These are phyloP conservation scores for Lanius collurio DNA, from an alignment of 2,113 vertebrate genomes.

Conservation along the genomic window DNA sequence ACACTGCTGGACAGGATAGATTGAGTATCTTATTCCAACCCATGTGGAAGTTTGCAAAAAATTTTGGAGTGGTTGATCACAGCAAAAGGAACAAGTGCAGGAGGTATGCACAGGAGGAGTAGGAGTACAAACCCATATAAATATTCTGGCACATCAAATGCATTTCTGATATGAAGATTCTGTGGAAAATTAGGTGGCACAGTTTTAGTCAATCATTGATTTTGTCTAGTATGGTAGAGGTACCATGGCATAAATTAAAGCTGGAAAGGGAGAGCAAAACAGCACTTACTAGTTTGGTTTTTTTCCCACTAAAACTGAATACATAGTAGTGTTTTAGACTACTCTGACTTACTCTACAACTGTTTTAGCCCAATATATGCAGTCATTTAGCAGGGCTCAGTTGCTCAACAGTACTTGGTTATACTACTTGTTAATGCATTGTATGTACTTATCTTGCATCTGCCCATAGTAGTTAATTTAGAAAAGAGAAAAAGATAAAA, in stretches of 20 bases:
- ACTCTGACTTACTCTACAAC: not conserved
- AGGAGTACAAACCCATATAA: not conserved
- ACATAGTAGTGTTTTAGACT: not conserved
- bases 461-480: not conserved
- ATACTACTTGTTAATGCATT: not conserved
- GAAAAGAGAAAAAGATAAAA: not conserved
- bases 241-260: not conserved
- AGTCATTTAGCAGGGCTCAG: not conserved
- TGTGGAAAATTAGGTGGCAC: not conserved
- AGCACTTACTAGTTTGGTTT: not conserved
- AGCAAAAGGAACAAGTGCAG: constrained; percentile 13
- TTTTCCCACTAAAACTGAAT: not conserved
- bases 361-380: not conserved
- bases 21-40: not conserved
- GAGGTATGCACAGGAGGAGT: not conserved
- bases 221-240: not conserved
- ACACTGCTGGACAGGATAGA: not conserved
- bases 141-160: not conserved
- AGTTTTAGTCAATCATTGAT: not conserved
- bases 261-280: not conserved
- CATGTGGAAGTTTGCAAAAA: not conserved
- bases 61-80: not conserved
- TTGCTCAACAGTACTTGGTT: not conserved
- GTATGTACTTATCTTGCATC: not conserved
- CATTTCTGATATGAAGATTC: not conserved